Evolutionary conservation across 2,113 vertebrate genomes (phyloP), one percentile per base, ranked within the genome.

Genomic region (Labrus mixtus): DNA sequence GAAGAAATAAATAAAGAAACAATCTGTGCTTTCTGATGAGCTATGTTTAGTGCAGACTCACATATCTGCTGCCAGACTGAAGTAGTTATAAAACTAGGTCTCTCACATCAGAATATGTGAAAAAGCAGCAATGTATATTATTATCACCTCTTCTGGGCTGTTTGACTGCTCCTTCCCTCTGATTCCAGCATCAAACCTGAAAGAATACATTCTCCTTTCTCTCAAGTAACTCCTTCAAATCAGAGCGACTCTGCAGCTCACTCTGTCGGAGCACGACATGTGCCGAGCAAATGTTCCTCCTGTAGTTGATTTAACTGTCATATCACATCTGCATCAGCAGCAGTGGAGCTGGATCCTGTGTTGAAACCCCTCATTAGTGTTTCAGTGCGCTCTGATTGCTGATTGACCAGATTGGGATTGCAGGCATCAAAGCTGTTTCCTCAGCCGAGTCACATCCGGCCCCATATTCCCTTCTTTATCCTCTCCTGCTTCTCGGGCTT

Each of bases 351-450:
- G 79, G 79, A 86, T 87, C 61, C 50, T 66, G 63, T 74, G 50
- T 75, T 73, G 70, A 81, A 83, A 78, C 78, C 75, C 68, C 81
- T 93, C 87, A 87, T 93, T 90, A 92, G 86, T 76, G 79, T 86
- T 81, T 78, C 79, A 82, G 67, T 53, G 65, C 23, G 16, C 67
- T 81, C 75, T 89, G 91, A 93, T 91, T 92, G 79, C 90, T 87
- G 89, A 93, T 91, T 87, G 90, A 90, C 81, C 88, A 86, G 76
- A 73, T 41, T 85, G 76, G 78, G 16, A 78, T 90, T 87, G 79
- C 72, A 88, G 60, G 76, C 76, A 83, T 80, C 78, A 81, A 82
- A 86, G 78, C 66, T 63, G 63, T 90, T 92, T 91, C 71, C 79
- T 82, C 60, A 66, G 73, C 39, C 73, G 23, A 86, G 54, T 82